Conservation (phyloP, 2,797 vertebrate species). For the Enteromius unitaeniatus region DNA sequence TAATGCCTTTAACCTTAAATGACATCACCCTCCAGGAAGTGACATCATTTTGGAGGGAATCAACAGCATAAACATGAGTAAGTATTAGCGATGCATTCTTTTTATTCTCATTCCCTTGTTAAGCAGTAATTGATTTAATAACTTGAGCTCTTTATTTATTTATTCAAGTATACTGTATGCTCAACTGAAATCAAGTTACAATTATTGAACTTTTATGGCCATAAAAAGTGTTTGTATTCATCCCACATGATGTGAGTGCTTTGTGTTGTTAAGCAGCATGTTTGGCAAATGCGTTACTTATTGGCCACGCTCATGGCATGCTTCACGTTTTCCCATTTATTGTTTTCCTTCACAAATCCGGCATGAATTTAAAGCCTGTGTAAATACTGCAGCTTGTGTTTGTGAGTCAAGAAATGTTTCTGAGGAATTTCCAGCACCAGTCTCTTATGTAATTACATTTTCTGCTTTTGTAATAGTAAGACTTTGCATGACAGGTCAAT, state of each 20-base stretch:
- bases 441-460: conserved; percentile 62
- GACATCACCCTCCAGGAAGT: not conserved
- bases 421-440: conserved; percentile 57
- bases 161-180: not conserved
- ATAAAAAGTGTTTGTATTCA: conserved; percentile 4
- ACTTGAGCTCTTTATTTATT: not conserved
- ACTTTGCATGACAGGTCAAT: conserved; percentile 22
- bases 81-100: not conserved
- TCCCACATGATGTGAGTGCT: conserved; percentile 10
- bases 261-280: conserved; percentile 28
- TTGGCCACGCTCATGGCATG: conserved; percentile 31
- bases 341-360: conserved; percentile 52
- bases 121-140: not conserved
- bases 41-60: not conserved
- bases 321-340: conserved; percentile 45
- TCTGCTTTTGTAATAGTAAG: conserved; percentile 32
- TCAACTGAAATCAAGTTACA: not conserved
- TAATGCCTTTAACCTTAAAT: too few relatives aligned
- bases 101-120: not conserved
- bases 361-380: conserved; percentile 51
- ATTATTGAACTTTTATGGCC: not conserved
- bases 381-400: conserved; percentile 50
- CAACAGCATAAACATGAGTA: not conserved
- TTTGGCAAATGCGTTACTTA: conserved; percentile 31
- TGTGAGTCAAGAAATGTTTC: conserved; percentile 53